Conservation (phyloP, 1,140 invertebrate species). For the Nixonia krombeini region DNA sequence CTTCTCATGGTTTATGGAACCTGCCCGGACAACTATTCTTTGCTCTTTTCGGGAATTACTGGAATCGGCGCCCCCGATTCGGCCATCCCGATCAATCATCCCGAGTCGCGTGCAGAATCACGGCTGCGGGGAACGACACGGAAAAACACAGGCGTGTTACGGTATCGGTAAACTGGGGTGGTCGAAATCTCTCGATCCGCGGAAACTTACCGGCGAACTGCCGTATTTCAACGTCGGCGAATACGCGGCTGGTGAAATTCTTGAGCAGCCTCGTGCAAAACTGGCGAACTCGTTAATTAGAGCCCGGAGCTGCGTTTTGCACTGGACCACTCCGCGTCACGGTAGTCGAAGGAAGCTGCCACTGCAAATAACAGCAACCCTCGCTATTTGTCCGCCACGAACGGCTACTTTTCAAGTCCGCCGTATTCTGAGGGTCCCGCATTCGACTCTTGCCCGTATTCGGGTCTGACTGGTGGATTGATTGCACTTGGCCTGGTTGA, state of each 20-base stretch:
- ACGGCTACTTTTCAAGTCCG: too few relatives aligned
- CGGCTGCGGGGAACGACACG: too few relatives aligned
- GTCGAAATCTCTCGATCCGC: slow-evolving; percentile 30
- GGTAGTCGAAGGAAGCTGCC: slow-evolving; percentile 42
- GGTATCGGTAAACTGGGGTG: slow-evolving; percentile 18
- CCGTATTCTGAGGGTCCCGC: too few relatives aligned
- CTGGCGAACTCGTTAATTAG: slow-evolving; percentile 48
- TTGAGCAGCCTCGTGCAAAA: slow-evolving; percentile 39
- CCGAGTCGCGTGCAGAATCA: too few relatives aligned
- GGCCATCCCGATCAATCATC: too few relatives aligned
- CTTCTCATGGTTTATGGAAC: too few relatives aligned
- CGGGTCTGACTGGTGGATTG: too few relatives aligned
- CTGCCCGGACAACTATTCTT: too few relatives aligned
- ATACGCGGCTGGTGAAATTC: slow-evolving; percentile 39
- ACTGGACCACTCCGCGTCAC: slow-evolving; percentile 33
- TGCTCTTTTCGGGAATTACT: too few relatives aligned
- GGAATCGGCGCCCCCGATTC: too few relatives aligned
- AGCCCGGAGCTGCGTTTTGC: slow-evolving; percentile 41
- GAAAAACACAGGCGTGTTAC: slow-evolving; percentile 5
- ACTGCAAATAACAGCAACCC: slow-evolving; percentile 45
- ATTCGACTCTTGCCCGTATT: too few relatives aligned
- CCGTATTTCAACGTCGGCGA: slow-evolving; percentile 44
- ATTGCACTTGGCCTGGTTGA: too few relatives aligned
- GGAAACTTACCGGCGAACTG: slow-evolving; percentile 27
- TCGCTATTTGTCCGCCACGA: slow-evolving; percentile 34